Evolutionary conservation across 2,797 vertebrate species (phyloP).

Genomic region (Heteromormyrus szaboi): DNA sequence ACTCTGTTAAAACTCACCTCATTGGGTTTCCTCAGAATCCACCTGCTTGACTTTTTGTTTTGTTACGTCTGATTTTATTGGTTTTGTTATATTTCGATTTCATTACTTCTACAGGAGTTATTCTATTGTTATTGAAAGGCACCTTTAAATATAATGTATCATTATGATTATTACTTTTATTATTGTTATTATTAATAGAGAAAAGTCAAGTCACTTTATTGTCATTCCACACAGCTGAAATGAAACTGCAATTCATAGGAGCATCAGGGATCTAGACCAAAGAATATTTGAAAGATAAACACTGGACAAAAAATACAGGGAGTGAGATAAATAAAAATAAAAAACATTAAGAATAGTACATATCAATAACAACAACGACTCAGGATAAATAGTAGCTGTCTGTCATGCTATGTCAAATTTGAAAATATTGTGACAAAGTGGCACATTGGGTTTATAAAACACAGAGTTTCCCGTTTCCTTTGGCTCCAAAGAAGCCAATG

Average conservation of each 20-base stretch:
- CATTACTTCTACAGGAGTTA: background rate
- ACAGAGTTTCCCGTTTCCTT: background rate
- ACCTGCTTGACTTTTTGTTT: background rate
- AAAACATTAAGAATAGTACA: background rate
- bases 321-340: background rate
- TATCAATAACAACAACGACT: background rate
- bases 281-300: background rate
- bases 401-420: background rate
- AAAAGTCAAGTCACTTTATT: background rate
- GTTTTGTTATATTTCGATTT: background rate
- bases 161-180: background rate
- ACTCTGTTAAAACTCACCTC: background rate
- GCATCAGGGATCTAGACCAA: background rate
- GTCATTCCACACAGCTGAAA: background rate
- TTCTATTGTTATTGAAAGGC: background rate
- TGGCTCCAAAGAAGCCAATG: background rate
- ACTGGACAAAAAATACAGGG: background rate
- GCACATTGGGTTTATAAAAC: background rate
- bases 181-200: background rate
- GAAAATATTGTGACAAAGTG: background rate
- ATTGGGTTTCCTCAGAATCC: background rate
- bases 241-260: background rate
- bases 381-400: background rate
- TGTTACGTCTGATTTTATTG: background rate
- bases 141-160: background rate